These are phyloP conservation scores for Anguilla japonica DNA, from an alignment of 2,113 vertebrate species.

Conservation along the genomic window DNA sequence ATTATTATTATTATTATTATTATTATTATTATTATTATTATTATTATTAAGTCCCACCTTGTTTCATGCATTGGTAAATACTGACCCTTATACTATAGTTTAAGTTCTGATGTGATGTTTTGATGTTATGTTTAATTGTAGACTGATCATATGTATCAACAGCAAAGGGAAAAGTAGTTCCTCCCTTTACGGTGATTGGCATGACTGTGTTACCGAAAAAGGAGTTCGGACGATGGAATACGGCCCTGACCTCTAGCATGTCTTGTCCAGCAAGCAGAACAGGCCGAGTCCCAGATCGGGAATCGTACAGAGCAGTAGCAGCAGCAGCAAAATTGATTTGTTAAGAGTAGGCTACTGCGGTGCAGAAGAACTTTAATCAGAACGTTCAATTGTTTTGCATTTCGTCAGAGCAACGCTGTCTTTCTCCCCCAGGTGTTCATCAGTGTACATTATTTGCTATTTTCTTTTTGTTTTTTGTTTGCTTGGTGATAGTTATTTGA, in stretches of 20 bases:
- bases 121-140: neutral
- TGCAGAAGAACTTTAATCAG: neutral
- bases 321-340: constrained; percentile 53
- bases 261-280: constrained; percentile 61
- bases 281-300: constrained; percentile 34
- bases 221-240: constrained; percentile 66
- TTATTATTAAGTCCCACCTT: neutral
- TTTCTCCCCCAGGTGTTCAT: neutral
- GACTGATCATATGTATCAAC: constrained; percentile 61
- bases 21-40: neutral
- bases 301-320: neutral
- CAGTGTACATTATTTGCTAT: constrained; percentile 19
- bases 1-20: constrained; percentile 1
- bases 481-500: constrained; percentile 35
- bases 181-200: constrained; percentile 68
- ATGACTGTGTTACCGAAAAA: constrained; percentile 72
- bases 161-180: constrained; percentile 69
- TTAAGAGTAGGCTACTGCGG: constrained; percentile 28
- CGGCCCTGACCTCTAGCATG: constrained; percentile 69
- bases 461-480: constrained; percentile 45
- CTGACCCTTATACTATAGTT: neutral
- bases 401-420: neutral
- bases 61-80: constrained; percentile 1
- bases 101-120: neutral
- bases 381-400: neutral